A percentile compares a stretch with the other conserved stretches of the same genome.
Conservation (phyloP, 2,113 vertebrate species). For the Eurypyga helias region DNA sequence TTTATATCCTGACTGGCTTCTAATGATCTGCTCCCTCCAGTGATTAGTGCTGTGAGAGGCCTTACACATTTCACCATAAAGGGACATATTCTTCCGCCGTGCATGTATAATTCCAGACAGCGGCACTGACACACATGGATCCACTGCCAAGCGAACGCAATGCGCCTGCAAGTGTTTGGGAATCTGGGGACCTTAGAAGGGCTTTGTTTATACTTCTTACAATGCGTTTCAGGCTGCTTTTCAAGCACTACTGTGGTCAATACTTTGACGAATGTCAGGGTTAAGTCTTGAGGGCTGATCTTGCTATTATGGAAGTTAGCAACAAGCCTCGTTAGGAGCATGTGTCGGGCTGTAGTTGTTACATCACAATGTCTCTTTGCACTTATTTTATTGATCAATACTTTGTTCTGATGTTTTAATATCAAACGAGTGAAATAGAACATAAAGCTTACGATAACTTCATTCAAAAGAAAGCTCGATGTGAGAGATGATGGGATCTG, state of each 20-base stretch:
- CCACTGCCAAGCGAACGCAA: background rate
- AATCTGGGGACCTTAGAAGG: conserved; percentile 9
- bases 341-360: background rate
- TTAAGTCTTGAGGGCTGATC: conserved; percentile 13
- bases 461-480: conserved; percentile 9
- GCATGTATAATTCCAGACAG: background rate
- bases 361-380: background rate
- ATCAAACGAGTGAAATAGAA: conserved; percentile 7
- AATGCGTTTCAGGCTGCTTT: conserved; percentile 40
- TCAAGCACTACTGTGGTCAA: background rate
- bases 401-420: conserved; percentile 39
- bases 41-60: background rate
- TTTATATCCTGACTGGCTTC: background rate
- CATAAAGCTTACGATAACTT: conserved; percentile 27
- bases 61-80: background rate
- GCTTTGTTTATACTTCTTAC: conserved; percentile 38
- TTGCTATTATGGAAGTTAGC: background rate
- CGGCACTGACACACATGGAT: background rate
- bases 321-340: background rate
- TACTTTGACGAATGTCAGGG: conserved; percentile 15
- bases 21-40: background rate
- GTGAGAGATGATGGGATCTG: conserved; percentile 16
- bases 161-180: conserved; percentile 25
- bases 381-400: background rate
- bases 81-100: background rate